A percentile compares a stretch with the other conserved stretches of the same genome.
These are phyloP conservation scores for Phoxinus dragarum DNA, from an alignment of 2,797 vertebrate species.

Conservation along the genomic window DNA sequence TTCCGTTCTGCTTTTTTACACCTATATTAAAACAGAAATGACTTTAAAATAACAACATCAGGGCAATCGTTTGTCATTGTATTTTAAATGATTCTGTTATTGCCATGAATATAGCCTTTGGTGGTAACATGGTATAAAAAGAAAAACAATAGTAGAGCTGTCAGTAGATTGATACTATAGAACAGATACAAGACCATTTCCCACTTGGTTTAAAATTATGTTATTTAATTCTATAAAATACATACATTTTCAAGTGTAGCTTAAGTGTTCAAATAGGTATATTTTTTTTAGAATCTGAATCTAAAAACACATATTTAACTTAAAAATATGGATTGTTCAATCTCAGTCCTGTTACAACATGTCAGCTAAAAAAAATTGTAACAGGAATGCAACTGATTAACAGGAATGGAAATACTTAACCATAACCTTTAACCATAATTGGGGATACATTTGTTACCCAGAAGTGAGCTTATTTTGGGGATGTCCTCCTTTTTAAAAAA, in stretches of 20 bases:
- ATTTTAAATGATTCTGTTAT: conserved; percentile 4
- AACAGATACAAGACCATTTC: background rate
- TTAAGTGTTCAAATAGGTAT: too few species aligned
- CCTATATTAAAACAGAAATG: conserved; percentile 6
- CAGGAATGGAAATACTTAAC: too few species aligned
- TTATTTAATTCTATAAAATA: too few species aligned
- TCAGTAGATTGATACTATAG: background rate
- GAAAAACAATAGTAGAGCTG: background rate
- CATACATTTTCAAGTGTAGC: too few species aligned
- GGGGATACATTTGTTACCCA: background rate
- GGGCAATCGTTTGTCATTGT: background rate
- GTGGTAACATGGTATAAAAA: background rate
- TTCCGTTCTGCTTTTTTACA: background rate
- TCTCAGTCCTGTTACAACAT: too few species aligned
- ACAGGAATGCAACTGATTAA: background rate
- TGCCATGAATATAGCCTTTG: conserved; percentile 3
- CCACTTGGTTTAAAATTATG: too few species aligned
- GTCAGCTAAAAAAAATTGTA: too few species aligned
- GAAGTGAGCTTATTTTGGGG: background rate
- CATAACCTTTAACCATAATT: background rate
- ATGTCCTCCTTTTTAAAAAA: background rate
- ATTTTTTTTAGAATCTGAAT: too few species aligned
- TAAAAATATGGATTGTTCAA: too few species aligned
- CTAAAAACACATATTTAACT: too few species aligned
- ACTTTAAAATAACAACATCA: conserved; percentile 9